Conservation (phyloP, 2,888 invertebrate species). For the Agonum fuliginosum region DNA sequence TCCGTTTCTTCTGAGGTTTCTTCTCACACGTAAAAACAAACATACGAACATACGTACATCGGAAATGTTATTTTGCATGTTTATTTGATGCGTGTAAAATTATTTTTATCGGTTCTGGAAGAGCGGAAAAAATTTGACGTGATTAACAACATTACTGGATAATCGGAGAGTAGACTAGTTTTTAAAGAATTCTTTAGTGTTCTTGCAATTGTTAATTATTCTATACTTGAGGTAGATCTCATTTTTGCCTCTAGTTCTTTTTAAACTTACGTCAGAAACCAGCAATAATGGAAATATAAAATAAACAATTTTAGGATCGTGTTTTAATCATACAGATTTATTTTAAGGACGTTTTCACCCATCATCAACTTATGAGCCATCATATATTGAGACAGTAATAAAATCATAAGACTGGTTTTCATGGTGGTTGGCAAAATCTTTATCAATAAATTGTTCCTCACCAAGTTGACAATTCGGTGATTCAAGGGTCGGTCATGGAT, state of each 20-base stretch:
- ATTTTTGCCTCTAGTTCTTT: background rate
- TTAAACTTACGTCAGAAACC: background rate
- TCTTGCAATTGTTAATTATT: slow-evolving; percentile 16
- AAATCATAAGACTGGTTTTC: too few species aligned
- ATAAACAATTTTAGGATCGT: too few species aligned
- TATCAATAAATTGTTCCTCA: too few species aligned
- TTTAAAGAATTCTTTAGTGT: background rate
- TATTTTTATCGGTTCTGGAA: slow-evolving; percentile 28
- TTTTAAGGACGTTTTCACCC: too few species aligned
- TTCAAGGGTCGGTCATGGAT: too few species aligned
- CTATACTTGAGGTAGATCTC: background rate
- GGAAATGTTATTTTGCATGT: slow-evolving; percentile 42
- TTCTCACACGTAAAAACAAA: slow-evolving; percentile 13
- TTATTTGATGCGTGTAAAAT: slow-evolving; percentile 32
- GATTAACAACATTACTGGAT: slow-evolving; percentile 4
- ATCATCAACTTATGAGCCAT: too few species aligned
- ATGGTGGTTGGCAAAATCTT: too few species aligned
- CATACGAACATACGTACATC: slow-evolving; percentile 1
- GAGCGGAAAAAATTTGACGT: slow-evolving; percentile 4
- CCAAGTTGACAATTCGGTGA: too few species aligned
- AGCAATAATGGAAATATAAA: background rate
- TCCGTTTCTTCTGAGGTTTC: background rate
- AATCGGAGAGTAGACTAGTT: background rate
- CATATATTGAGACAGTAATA: too few species aligned
- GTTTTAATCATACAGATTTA: too few species aligned